Evolutionary conservation across 2,113 vertebrate species (phyloP).

Genomic region (Carlito syrichta): DNA sequence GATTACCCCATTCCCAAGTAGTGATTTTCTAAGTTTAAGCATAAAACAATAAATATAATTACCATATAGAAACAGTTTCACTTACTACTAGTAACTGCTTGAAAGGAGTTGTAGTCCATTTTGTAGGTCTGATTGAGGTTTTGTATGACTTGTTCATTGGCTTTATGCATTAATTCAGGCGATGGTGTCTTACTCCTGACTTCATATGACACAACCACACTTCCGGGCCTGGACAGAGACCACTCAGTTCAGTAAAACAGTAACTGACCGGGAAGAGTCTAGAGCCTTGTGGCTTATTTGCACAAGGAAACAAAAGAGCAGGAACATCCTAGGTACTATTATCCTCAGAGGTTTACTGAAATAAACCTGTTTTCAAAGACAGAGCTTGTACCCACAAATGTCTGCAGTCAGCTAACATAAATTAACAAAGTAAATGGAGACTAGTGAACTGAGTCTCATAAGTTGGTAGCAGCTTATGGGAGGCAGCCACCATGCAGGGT

Average conservation of each 20-base stretch:
- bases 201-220: constrained; percentile 73
- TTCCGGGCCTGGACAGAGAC: constrained; percentile 78
- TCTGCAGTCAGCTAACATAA: background rate
- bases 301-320: background rate
- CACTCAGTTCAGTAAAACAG: constrained; percentile 37
- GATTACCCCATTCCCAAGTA: too few species aligned
- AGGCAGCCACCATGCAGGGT: background rate
- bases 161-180: constrained; percentile 36
- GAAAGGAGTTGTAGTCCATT: constrained; percentile 59
- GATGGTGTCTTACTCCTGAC: constrained; percentile 55
- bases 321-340: background rate
- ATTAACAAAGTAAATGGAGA: background rate
- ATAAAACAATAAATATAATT: background rate
- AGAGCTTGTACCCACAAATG: background rate
- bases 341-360: background rate
- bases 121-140: constrained; percentile 59
- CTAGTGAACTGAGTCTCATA: background rate
- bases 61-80: background rate
- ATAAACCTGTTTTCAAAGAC: background rate
- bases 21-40: background rate
- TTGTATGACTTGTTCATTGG: constrained; percentile 48
- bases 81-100: constrained; percentile 58
- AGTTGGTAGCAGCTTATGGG: too few species aligned
- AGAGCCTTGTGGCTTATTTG: background rate
- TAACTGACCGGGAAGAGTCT: background rate